phyloP scores from a whole-genome alignment of 2,797 vertebrate species.

The Chromis chromis region DNA sequence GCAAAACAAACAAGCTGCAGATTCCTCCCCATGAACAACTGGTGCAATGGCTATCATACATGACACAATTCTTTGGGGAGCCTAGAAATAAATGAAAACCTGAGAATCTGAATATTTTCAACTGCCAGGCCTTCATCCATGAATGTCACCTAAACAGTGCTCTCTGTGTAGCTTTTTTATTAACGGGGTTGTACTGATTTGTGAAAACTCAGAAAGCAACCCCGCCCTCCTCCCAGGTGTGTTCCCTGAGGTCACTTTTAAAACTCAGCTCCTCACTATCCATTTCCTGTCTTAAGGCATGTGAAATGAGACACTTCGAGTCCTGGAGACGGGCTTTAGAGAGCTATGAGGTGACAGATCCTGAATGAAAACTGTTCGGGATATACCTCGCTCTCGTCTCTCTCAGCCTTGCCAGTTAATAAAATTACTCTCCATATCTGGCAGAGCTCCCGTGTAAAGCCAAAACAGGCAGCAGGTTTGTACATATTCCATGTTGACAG shows the following conservation, averaged over 20 bases:
- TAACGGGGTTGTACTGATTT: constrained; percentile 22
- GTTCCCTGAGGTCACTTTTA: constrained; percentile 40
- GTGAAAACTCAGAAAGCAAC: constrained; percentile 4
- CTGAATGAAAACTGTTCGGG: constrained; percentile 28
- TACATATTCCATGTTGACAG: constrained; percentile 70
- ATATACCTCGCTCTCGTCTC: not conserved
- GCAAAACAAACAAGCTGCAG: too few relatives aligned
- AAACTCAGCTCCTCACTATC: constrained; percentile 38
- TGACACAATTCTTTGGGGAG: too few relatives aligned
- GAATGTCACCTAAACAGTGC: not conserved
- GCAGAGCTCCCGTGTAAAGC: constrained; percentile 46
- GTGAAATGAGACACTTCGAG: constrained; percentile 38
- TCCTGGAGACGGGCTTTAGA: constrained; percentile 19
- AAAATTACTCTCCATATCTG: constrained; percentile 41
- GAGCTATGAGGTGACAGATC: constrained; percentile 29
- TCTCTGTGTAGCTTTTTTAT: constrained; percentile 1
- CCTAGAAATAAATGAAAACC: not conserved
- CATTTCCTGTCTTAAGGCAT: constrained; percentile 43
- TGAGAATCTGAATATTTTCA: not conserved
- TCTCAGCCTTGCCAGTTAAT: constrained; percentile 39
- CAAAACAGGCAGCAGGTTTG: constrained; percentile 66
- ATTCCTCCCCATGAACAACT: not conserved
- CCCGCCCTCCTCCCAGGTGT: constrained; percentile 40
- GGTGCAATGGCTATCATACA: too few relatives aligned
- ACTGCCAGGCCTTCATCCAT: too few relatives aligned